Evolutionary conservation across 2,888 invertebrate species (phyloP).

Genomic region (Selenia dentaria): DNA sequence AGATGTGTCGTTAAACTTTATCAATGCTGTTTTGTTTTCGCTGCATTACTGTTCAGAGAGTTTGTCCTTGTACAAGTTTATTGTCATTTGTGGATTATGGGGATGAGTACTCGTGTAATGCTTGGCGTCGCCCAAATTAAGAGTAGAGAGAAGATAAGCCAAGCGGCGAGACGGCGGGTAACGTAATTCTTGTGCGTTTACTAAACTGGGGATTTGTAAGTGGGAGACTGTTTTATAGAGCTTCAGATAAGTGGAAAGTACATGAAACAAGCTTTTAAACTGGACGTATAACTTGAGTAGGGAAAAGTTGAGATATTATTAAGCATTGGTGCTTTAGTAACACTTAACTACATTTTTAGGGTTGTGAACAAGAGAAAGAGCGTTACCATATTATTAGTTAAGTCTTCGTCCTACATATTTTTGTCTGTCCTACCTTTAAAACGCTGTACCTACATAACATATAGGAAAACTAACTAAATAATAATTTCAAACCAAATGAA

Average conservation of each 20-base stretch:
- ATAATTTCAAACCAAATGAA: no score
- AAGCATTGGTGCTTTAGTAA: no score
- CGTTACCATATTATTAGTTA: no score
- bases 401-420: no score
- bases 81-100: slow-evolving; percentile 19
- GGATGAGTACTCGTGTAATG: slow-evolving; percentile 1
- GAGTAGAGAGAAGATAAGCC: slow-evolving; percentile 1
- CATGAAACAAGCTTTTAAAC: no score
- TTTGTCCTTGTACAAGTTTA: slow-evolving; percentile 24
- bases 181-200: background rate
- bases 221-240: slow-evolving; percentile 7
- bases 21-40: slow-evolving; percentile 40
- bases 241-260: slow-evolving; percentile 2
- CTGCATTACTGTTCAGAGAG: slow-evolving; percentile 12
- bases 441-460: no score
- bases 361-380: no score
- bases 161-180: slow-evolving; percentile 2
- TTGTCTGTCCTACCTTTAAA: no score
- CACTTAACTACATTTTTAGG: no score
- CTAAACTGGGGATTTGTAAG: slow-evolving; percentile 10
- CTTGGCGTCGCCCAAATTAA: background rate
- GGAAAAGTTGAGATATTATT: no score
- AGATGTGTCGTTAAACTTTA: slow-evolving; percentile 52
- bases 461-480: no score
- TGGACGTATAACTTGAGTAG: background rate